These are phyloP conservation scores for Xenopus tropicalis DNA, from an alignment of 2,113 vertebrate species.

Conservation along the genomic window DNA sequence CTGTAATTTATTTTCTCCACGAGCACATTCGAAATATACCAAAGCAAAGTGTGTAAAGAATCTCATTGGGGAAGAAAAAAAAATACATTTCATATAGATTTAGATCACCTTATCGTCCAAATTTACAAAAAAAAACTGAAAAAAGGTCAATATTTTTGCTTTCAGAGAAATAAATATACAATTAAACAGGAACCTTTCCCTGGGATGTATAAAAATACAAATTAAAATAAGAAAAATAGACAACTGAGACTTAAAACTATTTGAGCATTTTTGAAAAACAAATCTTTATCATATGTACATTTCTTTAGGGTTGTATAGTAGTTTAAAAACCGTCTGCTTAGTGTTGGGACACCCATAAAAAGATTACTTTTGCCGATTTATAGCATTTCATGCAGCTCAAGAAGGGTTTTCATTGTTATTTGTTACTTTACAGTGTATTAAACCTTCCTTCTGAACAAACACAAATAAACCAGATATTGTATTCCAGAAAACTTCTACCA, in stretches of 20 bases:
- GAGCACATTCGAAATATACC: slow-evolving; percentile 87
- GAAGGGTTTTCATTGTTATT: too few relatives aligned
- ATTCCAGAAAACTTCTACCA: too few relatives aligned
- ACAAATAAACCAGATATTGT: too few relatives aligned
- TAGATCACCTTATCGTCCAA: slow-evolving; percentile 85
- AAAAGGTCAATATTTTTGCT: slow-evolving; percentile 79
- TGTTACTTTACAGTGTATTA: too few relatives aligned
- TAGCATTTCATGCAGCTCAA: too few relatives aligned
- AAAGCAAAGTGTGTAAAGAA: slow-evolving; percentile 79
- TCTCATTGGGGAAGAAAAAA: slow-evolving; percentile 57
- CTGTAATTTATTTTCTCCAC: slow-evolving; percentile 80
- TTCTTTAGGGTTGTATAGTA: slow-evolving; percentile 76
- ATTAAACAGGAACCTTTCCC: slow-evolving; percentile 57
- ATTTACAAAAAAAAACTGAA: slow-evolving; percentile 75
- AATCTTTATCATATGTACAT: slow-evolving; percentile 88
- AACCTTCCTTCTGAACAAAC: too few relatives aligned
- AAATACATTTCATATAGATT: slow-evolving; percentile 83
- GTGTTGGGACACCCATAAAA: slow-evolving; percentile 51
- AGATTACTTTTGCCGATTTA: too few relatives aligned
- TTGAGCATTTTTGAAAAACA: slow-evolving; percentile 84
- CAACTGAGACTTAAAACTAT: slow-evolving; percentile 68
- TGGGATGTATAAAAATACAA: slow-evolving; percentile 72
- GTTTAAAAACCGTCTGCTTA: slow-evolving; percentile 58
- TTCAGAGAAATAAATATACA: slow-evolving; percentile 85
- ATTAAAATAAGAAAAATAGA: slow-evolving; percentile 84